Evolutionary conservation across 2,113 vertebrate genomes (phyloP), one percentile per base, ranked within the genome.

Genomic region (Proteles cristata): DNA sequence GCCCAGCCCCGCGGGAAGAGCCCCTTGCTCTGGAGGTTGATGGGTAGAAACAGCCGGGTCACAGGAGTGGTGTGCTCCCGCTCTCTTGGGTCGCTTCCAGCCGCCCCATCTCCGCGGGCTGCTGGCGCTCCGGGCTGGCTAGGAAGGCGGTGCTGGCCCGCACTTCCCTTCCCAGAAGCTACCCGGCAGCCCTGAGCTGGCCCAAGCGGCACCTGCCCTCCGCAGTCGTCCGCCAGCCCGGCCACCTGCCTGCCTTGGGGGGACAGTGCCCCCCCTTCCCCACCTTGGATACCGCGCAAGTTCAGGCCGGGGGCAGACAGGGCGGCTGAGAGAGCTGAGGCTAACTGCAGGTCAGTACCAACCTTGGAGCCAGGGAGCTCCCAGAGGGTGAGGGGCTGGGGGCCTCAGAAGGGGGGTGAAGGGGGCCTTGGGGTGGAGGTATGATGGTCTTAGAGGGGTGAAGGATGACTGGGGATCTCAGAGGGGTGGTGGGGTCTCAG

Each of bases 301-400:
- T 35, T 5, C 14, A 9, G 0, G 25, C 12, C 21, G 48, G 0
- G 17, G 26, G 3, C 33, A 28, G 33, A n/a, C 2, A 0, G n/a
- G 61, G 21, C 5, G 1, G 21, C 28, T 25, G 4, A 11, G 43
- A 26, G 31, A 11, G 16, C 63, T 2, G 14, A 19, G 9, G 19
- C 39, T 2, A 35, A 17, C 25, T 15, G 26, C 86, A 88, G 74
- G 33, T 50, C 55, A 61, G 71, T 61, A 28, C 28, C 1, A 4
- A 0, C 69, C 1, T 9, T 15, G 11, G 43, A 45, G 6, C 31
- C 15, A 0, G 45, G 45, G 84, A 92, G 94, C 95, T 96, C 97
- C 97, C 39, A 97, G 97, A 97, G 63, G 5, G 14, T 5, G 58
- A 1, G 87, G 55, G 31, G 58, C 48, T 16, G 15, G 55, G 31